Percentiles rank a stretch among this genome's conserved stretches.
These are phyloP conservation scores for Drosophila lacicola DNA, from an alignment of 2,888 invertebrate species.

Conservation along the genomic window DNA sequence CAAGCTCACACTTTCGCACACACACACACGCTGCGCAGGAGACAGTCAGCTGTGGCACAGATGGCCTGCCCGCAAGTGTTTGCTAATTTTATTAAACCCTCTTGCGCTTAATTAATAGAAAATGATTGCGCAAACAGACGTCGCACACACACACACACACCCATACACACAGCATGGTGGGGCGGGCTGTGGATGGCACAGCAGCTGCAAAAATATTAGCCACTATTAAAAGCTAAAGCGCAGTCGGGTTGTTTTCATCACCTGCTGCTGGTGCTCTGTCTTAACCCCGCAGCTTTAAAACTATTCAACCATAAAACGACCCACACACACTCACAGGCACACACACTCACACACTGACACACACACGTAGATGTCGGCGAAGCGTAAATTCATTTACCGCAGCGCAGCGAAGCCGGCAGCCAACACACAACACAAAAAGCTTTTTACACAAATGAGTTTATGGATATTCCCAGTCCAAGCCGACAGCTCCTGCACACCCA, in stretches of 20 bases:
- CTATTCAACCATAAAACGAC: slow-evolving; percentile 75
- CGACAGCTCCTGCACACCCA: background rate
- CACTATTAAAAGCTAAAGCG: slow-evolving; percentile 64
- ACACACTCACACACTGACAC: slow-evolving; percentile 12
- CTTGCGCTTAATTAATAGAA: slow-evolving; percentile 81
- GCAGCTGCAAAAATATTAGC: slow-evolving; percentile 66
- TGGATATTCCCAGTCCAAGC: slow-evolving; percentile 43
- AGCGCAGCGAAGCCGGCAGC: slow-evolving; percentile 38
- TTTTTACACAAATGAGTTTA: slow-evolving; percentile 79
- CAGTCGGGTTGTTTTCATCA: slow-evolving; percentile 49
- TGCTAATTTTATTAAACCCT: slow-evolving; percentile 79
- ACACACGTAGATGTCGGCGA: slow-evolving; percentile 34
- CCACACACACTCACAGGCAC: slow-evolving; percentile 28
- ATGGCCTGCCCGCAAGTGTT: slow-evolving; percentile 61
- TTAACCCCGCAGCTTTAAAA: slow-evolving; percentile 66
- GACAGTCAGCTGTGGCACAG: slow-evolving; percentile 20
- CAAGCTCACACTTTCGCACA: slow-evolving; percentile 10
- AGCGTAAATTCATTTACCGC: slow-evolving; percentile 78
- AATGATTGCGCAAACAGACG: slow-evolving; percentile 73
- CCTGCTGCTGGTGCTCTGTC: slow-evolving; percentile 47
- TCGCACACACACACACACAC: slow-evolving; percentile 31
- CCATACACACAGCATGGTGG: background rate
- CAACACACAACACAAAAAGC: slow-evolving; percentile 62
- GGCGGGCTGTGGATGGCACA: slow-evolving; percentile 3
- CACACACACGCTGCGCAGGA: background rate